Evolutionary conservation across 2,888 invertebrate genomes (phyloP).

Genomic region (Cryptocephalus moraei): DNA sequence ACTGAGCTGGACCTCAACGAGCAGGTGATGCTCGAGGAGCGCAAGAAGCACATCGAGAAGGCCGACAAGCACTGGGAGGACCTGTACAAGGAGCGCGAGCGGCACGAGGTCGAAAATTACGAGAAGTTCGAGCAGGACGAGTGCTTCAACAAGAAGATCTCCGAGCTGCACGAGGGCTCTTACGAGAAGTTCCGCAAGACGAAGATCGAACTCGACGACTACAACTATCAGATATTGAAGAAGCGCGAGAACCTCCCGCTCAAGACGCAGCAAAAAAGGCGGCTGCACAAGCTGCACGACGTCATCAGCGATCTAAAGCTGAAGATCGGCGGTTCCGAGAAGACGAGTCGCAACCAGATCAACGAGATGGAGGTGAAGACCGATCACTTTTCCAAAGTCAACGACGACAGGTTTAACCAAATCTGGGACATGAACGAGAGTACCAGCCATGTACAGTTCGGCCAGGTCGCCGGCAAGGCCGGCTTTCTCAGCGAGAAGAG

Average conservation of each 20-base stretch:
- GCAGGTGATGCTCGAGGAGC: constrained; percentile 56
- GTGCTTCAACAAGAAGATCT: constrained; percentile 47
- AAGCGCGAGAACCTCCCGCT: constrained; percentile 75
- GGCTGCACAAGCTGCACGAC: constrained; percentile 68
- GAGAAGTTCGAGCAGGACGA: constrained; percentile 48
- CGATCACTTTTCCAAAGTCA: too few relatives aligned
- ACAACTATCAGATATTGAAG: constrained; percentile 79
- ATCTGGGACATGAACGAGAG: constrained; percentile 53
- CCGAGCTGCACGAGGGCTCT: constrained; percentile 53
- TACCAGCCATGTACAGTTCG: constrained; percentile 57
- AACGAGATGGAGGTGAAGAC: constrained; percentile 60
- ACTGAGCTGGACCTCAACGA: constrained; percentile 66
- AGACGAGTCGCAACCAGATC: constrained; percentile 52
- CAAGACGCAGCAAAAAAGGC: constrained; percentile 66
- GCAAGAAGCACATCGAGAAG: constrained; percentile 51
- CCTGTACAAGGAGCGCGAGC: constrained; percentile 53
- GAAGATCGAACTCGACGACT: constrained; percentile 67
- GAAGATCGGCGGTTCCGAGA: constrained; percentile 56
- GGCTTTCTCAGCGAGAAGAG: too few relatives aligned
- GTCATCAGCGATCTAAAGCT: constrained; percentile 53
- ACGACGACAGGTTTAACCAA: constrained; percentile 47
- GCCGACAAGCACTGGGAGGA: too few relatives aligned
- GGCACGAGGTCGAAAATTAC: constrained; percentile 52
- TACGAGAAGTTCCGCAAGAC: constrained; percentile 60
- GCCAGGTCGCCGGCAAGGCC: too few relatives aligned